Evolutionary conservation across 1,140 invertebrate species (phyloP).

Genomic region (Muscidifurax raptorellus): DNA sequence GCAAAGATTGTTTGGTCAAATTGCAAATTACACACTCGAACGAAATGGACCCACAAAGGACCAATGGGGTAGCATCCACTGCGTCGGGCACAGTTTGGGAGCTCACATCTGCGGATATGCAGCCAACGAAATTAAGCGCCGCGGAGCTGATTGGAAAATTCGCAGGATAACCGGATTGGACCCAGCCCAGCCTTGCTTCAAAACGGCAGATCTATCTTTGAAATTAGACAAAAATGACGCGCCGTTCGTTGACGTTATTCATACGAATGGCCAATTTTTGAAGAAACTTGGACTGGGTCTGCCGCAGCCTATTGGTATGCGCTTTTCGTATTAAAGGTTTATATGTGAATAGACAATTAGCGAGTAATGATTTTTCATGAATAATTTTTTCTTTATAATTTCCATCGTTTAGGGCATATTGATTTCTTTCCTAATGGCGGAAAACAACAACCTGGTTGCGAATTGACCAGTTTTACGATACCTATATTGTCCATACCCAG

Average conservation of each 20-base stretch:
- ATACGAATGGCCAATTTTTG: conserved; percentile 77
- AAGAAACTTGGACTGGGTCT: conserved; percentile 76
- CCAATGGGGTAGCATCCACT: conserved; percentile 68
- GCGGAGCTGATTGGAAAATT: conserved; percentile 61
- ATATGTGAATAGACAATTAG: background rate
- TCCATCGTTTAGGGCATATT: conserved; percentile 74
- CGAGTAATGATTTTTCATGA: background rate
- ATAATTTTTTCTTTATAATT: background rate
- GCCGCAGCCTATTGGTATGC: conserved; percentile 75
- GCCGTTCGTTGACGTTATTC: conserved; percentile 83
- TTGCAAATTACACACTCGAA: background rate
- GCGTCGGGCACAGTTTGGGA: conserved; percentile 80
- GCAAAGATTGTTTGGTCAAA: conserved; percentile 14
- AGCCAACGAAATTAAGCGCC: conserved; percentile 73
- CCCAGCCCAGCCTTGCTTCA: conserved; percentile 81
- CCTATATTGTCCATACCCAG: background rate
- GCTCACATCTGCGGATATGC: conserved; percentile 79
- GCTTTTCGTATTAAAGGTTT: too few species aligned
- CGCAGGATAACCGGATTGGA: conserved; percentile 77
- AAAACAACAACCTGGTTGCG: conserved; percentile 77
- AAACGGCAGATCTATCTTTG: conserved; percentile 69
- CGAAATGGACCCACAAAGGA: background rate
- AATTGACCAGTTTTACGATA: background rate
- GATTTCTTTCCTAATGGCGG: conserved; percentile 85
- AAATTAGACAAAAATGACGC: conserved; percentile 78